Percentiles rank a stretch among this genome's conserved stretches.
phyloP scores from a whole-genome alignment of 2,888 invertebrate genomes.

The Nineta flava region DNA sequence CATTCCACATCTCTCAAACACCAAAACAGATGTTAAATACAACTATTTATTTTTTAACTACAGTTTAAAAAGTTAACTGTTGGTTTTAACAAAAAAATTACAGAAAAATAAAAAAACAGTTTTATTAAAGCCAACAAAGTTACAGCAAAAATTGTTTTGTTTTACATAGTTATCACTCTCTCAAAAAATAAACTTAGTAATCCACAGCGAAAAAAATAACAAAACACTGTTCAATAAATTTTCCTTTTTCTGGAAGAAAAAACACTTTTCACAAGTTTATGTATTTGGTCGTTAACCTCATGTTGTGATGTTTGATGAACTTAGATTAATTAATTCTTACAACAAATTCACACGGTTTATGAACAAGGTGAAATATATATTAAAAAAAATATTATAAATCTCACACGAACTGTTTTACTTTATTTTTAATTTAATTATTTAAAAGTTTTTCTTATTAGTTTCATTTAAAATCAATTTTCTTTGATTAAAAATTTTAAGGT shows the following conservation, averaged over 20 bases:
- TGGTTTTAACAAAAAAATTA: background rate
- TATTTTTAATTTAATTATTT: background rate
- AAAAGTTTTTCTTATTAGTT: background rate
- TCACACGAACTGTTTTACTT: constrained; percentile 1
- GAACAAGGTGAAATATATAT: constrained; percentile 1
- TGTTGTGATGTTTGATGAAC: constrained; percentile 5
- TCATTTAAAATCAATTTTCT: background rate
- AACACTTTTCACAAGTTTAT: constrained; percentile 1
- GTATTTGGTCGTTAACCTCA: background rate
- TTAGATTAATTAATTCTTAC: constrained; percentile 4
- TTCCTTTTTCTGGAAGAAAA: no score
- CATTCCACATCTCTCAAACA: background rate
- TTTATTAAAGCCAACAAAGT: background rate
- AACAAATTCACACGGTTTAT: constrained; percentile 2
- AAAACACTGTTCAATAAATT: no score
- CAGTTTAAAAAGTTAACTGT: background rate
- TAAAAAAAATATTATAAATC: background rate
- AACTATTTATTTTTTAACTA: background rate
- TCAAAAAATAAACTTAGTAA: background rate
- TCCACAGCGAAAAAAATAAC: no score
- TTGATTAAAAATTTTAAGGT: background rate
- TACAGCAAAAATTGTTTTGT: no score
- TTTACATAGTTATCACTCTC: no score
- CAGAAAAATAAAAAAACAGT: background rate
- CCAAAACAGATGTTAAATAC: background rate